phyloP scores from a whole-genome alignment of 2,888 invertebrate species.

The Neoascia interrupta region DNA sequence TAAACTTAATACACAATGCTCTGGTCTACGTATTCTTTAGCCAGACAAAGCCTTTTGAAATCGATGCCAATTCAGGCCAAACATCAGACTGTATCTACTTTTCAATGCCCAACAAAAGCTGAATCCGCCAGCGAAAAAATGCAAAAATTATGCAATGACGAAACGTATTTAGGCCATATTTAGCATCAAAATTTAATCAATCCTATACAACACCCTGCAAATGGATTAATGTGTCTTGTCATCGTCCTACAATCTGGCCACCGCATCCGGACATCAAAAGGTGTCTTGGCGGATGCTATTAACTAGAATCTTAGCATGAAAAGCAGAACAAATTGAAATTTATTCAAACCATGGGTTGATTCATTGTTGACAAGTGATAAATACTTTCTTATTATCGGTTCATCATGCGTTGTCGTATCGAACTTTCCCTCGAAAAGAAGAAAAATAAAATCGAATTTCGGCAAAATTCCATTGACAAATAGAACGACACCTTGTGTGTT shows the following conservation, averaged over 20 bases:
- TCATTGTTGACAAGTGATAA: slow-evolving; percentile 22
- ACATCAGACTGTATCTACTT: too few relatives aligned
- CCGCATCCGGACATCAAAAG: slow-evolving; percentile 16
- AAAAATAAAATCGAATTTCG: too few relatives aligned
- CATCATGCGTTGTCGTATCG: too few relatives aligned
- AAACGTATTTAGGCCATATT: slow-evolving; percentile 19
- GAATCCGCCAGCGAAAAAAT: slow-evolving; percentile 2
- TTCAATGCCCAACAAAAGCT: background rate
- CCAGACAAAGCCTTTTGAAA: too few relatives aligned
- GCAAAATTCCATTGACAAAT: slow-evolving; percentile 1
- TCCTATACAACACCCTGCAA: too few relatives aligned
- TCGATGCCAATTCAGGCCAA: slow-evolving; percentile 28
- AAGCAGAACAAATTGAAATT: slow-evolving; percentile 16
- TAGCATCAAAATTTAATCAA: slow-evolving; percentile 13
- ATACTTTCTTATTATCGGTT: slow-evolving; percentile 2
- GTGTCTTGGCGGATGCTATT: background rate
- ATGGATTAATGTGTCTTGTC: too few relatives aligned
- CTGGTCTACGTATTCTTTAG: too few relatives aligned
- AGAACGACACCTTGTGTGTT: background rate
- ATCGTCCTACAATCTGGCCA: too few relatives aligned
- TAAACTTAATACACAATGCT: background rate
- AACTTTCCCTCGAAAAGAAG: slow-evolving; percentile 28
- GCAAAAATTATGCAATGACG: slow-evolving; percentile 29
- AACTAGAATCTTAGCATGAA: slow-evolving; percentile 11
- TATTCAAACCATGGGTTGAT: slow-evolving; percentile 7